Conservation (phyloP, 2,113 vertebrate genomes). For the Pleuronectes platessa region DNA sequence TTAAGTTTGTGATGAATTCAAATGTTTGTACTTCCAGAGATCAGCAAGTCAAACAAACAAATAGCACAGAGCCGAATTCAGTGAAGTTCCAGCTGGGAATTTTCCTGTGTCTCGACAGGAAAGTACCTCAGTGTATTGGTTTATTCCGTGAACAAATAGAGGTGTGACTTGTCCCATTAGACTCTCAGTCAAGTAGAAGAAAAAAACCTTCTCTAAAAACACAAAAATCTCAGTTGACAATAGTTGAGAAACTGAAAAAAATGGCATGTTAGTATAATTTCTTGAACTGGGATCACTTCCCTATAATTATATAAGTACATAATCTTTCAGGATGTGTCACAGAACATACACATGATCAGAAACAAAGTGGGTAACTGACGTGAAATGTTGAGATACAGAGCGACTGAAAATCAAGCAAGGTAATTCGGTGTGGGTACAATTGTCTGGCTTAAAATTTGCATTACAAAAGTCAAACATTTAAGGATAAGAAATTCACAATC, state of each 20-base stretch:
- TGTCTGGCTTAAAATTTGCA: constrained; percentile 24
- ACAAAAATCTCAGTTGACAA: background rate
- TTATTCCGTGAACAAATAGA: background rate
- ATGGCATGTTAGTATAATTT: too few relatives aligned
- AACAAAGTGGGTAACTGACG: background rate
- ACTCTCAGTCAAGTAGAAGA: background rate
- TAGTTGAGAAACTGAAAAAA: too few relatives aligned
- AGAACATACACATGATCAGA: background rate
- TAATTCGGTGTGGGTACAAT: background rate
- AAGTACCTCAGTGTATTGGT: background rate
- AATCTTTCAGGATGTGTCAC: background rate
- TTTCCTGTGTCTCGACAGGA: background rate
- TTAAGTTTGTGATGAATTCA: too few relatives aligned
- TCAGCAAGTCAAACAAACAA: too few relatives aligned
- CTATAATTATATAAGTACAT: too few relatives aligned
- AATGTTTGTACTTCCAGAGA: too few relatives aligned
- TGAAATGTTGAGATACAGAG: background rate
- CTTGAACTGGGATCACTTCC: too few relatives aligned
- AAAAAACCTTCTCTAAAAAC: background rate
- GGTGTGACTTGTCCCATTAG: background rate
- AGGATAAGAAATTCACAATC: constrained; percentile 9
- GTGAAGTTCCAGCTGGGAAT: background rate
- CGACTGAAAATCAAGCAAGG: background rate
- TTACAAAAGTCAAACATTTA: constrained; percentile 34
- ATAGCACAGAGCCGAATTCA: background rate